Evolutionary conservation across 1,140 invertebrate genomes (phyloP), one percentile per base, ranked within the genome.

Genomic region (Sarcophaga peregrina): DNA sequence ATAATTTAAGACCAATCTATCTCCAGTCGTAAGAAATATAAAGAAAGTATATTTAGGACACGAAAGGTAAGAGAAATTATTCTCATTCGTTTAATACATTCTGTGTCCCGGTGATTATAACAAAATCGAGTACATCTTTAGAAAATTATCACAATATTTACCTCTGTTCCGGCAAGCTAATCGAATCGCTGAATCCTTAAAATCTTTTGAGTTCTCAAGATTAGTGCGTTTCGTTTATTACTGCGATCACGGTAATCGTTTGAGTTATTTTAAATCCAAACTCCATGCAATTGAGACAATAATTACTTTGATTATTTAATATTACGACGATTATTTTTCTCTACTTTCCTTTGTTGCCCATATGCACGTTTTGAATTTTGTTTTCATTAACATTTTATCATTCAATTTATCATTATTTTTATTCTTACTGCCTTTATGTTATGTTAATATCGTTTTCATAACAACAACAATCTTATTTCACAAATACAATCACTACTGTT

Each of bases 191-290:
- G 15, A 58, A 58, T 58, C 15, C 6, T 58, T n/a, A 13, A n/a
- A 58, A 58, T 58, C 15, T 58, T 58, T 58, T 37, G 1, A 37
- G 4, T 37, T 37, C 4, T 37, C 25, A 37, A 37, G 25, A 37
- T 37, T 4, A 37, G 25, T 37, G 25, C 25, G 54, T 58, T 58
- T 58, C 54, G 3, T 13, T 4, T n/a, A n/a, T 7, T 13, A 58
- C 13, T 58, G 13, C 15, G n/a, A n/a, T 58, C 3, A 6, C 11
- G n/a, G 11, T 58, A 13, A 58, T 46, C 47, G 17, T 48, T 76
- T 76, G 5, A n/a, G 74, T 17, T 17, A 78, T 78, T 78, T 25
- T 50, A 50, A 78, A 78, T 78, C 75, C 75, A 78, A 78, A 78
- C 75, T 9, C 50, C 25, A 37, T 37, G 4, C 25, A 37, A 37